Evolutionary conservation across 2,797 vertebrate species (phyloP).

Genomic region (Xenentodon cancila): DNA sequence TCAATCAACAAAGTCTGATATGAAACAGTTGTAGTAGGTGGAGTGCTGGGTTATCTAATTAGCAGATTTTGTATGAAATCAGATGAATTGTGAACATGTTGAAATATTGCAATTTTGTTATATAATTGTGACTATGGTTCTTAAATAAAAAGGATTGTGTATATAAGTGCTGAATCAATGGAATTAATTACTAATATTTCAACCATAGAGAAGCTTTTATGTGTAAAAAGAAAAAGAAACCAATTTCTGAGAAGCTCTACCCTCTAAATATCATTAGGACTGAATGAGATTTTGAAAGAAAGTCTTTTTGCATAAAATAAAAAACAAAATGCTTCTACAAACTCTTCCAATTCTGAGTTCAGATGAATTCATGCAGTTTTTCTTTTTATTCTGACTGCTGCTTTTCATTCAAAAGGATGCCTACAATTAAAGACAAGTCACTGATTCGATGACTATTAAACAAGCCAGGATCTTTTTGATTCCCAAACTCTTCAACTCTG

Average conservation of each 20-base stretch:
- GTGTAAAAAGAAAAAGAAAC: constrained; percentile 17
- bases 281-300: neutral
- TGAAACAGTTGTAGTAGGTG: constrained; percentile 17
- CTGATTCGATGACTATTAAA: too few species aligned
- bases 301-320: neutral
- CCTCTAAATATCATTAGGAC: neutral
- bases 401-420: neutral
- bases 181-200: constrained; percentile 31
- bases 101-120: neutral
- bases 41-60: constrained; percentile 3
- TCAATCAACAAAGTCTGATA: constrained; percentile 37
- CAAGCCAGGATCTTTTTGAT: too few species aligned
- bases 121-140: too few species aligned
- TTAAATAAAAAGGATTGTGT: too few species aligned
- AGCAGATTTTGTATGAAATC: constrained; percentile 14
- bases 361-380: neutral
- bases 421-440: too few species aligned
- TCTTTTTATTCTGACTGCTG: neutral
- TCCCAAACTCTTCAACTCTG: too few species aligned
- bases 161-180: neutral
- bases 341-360: neutral
- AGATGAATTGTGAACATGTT: constrained; percentile 1
- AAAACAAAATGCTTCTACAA: neutral
- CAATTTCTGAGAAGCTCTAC: constrained; percentile 17
- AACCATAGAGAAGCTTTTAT: constrained; percentile 16